These are phyloP conservation scores for Leiothrix lutea DNA, from an alignment of 2,113 vertebrate species.

Conservation along the genomic window DNA sequence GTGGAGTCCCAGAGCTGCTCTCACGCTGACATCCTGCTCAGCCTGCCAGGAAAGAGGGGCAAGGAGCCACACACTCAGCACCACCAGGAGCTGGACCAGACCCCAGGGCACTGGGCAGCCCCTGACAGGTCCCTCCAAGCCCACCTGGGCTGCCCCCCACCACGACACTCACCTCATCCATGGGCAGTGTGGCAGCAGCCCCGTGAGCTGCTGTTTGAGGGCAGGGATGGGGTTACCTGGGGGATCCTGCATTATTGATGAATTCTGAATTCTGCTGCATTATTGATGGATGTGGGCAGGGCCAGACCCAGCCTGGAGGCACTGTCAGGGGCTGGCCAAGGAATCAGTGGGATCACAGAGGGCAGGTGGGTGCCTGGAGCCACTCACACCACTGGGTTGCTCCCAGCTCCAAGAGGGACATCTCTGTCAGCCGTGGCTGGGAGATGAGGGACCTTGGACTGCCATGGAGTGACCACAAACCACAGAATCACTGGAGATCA, in stretches of 20 bases:
- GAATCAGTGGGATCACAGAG: accelerated
- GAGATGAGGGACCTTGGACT: background rate
- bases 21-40: background rate
- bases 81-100: background rate
- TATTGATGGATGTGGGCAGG: background rate
- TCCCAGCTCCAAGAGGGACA: background rate
- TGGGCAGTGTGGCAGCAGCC: background rate
- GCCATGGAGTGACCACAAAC: background rate
- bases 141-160: background rate
- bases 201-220: background rate
- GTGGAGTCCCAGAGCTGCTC: background rate
- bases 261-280: background rate
- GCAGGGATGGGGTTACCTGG: background rate
- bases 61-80: background rate
- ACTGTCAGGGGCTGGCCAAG: background rate
- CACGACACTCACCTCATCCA: background rate
- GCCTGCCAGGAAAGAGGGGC: background rate
- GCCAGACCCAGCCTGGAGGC: background rate
- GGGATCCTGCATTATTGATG: constrained; percentile 12
- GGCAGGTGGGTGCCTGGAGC: background rate
- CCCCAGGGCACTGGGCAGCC: background rate
- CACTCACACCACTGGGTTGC: accelerated
- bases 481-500: background rate
- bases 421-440: accelerated
- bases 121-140: background rate